Evolutionary conservation across 2,888 invertebrate genomes (phyloP), one percentile per base, ranked within the genome.

Genomic region (Sipha maydis): DNA sequence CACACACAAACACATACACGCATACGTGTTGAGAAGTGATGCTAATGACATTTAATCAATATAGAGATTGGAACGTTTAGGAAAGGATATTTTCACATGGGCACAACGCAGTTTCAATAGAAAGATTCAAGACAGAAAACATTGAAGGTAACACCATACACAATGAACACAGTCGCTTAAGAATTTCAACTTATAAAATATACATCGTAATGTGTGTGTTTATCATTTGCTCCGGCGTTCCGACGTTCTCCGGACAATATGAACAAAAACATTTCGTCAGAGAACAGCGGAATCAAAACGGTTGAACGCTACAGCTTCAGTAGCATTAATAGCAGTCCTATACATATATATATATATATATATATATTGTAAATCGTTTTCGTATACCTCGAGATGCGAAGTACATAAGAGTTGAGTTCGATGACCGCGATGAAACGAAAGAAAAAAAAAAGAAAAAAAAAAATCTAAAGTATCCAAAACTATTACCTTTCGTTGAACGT

Each of bases 401-500:
- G 9, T 69, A 56, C 19, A 56, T 41, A 41, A 25, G 31, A 31
- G 17, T 71, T 71, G 21, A 31, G 21, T 71, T 83, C 48, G 34
- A 71, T 71, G 48, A 78, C 31, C 9, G 17, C 41, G 61, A 61
- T 5, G 25, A 1, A 69, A 67, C 67, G 67, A 67, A 28, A 69
- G 9, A 82, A 89, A 82, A 82, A 61, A 78, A 85, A 48, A 80
- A 79, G 75, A 86, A 41, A n/a, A 69, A 31, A 28, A 41, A n/a
- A 7, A 31, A 75, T 83, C 34, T 84, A 75, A 28, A n/a, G 21
- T 48, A 11, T 82, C 11, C 28, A 85, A 77, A 78, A 76, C 92
- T 25, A 67, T 94, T 94, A 99, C 99, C 98, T 98, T 93, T 98
- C 98, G 93, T 99, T 98, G 93, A 99, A 99, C 61, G 97, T 97